Base-by-base conservation (phyloP, 92 coral and sea anemone species). In the Montipora capitata region DNA sequence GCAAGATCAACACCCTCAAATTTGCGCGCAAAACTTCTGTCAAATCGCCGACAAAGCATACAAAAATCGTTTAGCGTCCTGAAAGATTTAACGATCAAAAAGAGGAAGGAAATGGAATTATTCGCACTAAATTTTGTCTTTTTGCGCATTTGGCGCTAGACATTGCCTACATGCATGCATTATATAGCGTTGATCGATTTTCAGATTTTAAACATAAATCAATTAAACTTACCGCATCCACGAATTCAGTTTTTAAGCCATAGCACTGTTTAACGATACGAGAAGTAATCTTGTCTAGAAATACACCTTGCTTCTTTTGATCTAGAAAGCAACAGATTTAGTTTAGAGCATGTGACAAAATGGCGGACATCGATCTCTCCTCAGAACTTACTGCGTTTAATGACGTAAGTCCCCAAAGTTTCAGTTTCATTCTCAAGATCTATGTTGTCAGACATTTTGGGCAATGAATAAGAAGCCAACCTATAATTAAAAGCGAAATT, bases 271-370 rank as follows among this genome's bases (percentile, higher is more conserved):
- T 98, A 68, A 87, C 79, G 67, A 98, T 83, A 65, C 99, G 90
- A 61, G 98, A 94, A 40, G 99, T 96, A 41, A 98, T 94, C 85
- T 98, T 98, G 84, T 96, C 98, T 69, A 98, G 76, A 80, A 72
- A 80, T 5, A 98, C 96, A 40, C 88, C 90, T 84, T 98, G 94
- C 64, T 77, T 42, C 70, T 93, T 92, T 72, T 96, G 94, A 87
- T 93, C 99, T 97, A 76, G 15, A 87, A 90, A 57, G 42, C 39
- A 59, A 62, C 5, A 43, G 67, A 39, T 70, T 70, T 18, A 7
- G 48, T 63, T 27, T 27, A 38, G 65, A 74, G 40, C 84, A 75
- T 13, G 74, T 35, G 6, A 52, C 85, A 95, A 95, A 38, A 93
- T 93, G 98, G 98, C 98, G 94, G 95, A 42, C 89, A 64, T 15